These are phyloP conservation scores for Rhabdomys dilectus DNA, from an alignment of 2,113 vertebrate species.

Conservation along the genomic window DNA sequence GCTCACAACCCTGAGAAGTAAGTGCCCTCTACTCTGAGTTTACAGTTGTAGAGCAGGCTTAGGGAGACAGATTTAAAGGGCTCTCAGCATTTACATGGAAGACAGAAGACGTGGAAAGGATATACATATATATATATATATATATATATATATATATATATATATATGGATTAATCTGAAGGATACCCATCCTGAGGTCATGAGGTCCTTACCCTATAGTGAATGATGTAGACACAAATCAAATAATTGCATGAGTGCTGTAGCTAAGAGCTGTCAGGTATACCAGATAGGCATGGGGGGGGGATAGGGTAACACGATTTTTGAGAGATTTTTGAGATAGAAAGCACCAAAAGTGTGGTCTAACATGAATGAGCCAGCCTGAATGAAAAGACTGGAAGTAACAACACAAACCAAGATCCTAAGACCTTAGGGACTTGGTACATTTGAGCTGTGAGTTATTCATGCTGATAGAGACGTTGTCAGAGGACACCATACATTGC, in stretches of 20 bases:
- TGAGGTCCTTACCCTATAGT: neutral
- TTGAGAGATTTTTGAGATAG: neutral
- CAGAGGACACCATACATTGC: accelerated
- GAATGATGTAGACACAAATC: neutral
- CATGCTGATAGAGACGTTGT: neutral
- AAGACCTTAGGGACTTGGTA: neutral
- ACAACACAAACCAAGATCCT: neutral
- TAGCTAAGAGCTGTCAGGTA: neutral
- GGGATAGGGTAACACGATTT: neutral
- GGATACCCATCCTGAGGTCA: neutral
- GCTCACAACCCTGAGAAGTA: neutral
- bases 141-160: neutral
- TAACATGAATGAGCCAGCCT: neutral
- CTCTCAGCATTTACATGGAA: neutral
- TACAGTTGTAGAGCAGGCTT: neutral
- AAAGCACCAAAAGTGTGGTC: neutral
- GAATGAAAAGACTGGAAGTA: neutral
- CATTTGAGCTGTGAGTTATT: neutral
- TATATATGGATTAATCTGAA: neutral
- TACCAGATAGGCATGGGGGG: neutral
- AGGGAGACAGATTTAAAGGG: neutral
- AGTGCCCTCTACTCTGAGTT: neutral
- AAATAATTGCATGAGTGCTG: neutral
- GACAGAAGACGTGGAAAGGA: constrained; percentile 13
- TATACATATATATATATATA: neutral